Evolutionary conservation across 1,140 invertebrate species (phyloP).

Genomic region (Acromyrmex echinatior): DNA sequence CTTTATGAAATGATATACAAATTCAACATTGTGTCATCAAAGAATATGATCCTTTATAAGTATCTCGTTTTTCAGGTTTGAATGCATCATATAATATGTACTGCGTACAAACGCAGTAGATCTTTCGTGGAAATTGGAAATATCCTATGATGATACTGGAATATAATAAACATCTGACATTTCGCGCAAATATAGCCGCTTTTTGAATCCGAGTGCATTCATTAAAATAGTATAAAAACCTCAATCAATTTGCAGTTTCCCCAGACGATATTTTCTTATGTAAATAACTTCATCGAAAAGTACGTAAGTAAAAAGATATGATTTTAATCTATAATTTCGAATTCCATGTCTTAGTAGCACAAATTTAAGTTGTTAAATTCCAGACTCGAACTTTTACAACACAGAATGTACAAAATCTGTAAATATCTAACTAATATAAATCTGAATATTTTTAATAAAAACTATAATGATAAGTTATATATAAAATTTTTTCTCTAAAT

Average conservation of each 20-base stretch:
- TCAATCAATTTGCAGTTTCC: background rate
- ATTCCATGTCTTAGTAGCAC: background rate
- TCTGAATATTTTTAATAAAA: background rate
- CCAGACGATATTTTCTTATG: background rate
- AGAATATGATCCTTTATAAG: background rate
- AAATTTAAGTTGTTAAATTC: background rate
- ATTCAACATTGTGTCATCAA: background rate
- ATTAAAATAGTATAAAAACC: slow-evolving; percentile 20
- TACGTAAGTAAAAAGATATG: background rate
- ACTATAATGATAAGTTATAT: background rate
- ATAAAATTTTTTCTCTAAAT: background rate
- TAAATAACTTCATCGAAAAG: background rate
- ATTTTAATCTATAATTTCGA: background rate
- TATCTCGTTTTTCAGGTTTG: slow-evolving; percentile 5
- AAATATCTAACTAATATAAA: background rate
- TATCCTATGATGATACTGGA: slow-evolving; percentile 4
- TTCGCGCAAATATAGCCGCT: background rate
- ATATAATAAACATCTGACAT: background rate
- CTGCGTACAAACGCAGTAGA: background rate
- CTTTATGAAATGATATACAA: slow-evolving; percentile 4
- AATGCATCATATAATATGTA: background rate
- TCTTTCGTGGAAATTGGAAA: slow-evolving; percentile 16
- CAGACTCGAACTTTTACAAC: background rate
- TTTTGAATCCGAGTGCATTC: background rate
- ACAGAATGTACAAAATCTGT: background rate